A percentile compares a stretch with the other conserved stretches of the same genome.
Evolutionary conservation across 2,888 invertebrate genomes (phyloP).

Genomic region (Deilephila elpenor): DNA sequence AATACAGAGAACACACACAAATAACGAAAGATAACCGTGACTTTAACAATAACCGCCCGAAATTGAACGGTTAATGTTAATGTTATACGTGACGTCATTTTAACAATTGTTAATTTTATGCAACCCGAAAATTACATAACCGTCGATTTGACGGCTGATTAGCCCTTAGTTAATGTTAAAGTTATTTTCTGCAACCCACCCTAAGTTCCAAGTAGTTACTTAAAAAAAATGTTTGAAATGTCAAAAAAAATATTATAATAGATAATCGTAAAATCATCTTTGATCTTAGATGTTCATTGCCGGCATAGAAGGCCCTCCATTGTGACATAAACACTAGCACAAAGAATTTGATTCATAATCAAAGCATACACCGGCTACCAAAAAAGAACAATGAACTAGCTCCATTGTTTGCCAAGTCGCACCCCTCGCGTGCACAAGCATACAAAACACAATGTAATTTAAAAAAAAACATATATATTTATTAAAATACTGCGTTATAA

Average conservation of each 20-base stretch:
- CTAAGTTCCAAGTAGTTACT: too few species aligned
- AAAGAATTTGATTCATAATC: conserved; percentile 21
- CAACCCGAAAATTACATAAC: too few species aligned
- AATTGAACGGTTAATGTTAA: too few species aligned
- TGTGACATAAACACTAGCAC: neutral
- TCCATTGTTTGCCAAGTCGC: conserved; percentile 58
- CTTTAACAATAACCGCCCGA: too few species aligned
- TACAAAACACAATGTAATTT: conserved; percentile 42
- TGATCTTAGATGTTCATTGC: neutral
- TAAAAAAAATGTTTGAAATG: too few species aligned
- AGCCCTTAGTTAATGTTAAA: too few species aligned
- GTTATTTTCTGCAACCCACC: too few species aligned
- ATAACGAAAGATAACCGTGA: too few species aligned
- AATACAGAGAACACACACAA: too few species aligned
- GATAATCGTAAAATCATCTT: neutral
- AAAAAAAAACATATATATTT: conserved; percentile 70
- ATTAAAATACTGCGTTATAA: conserved; percentile 78
- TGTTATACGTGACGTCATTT: too few species aligned
- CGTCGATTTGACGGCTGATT: too few species aligned
- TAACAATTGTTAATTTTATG: too few species aligned
- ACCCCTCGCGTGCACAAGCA: conserved; percentile 50
- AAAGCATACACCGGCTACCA: conserved; percentile 15
- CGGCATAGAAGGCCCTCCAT: neutral
- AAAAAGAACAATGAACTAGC: conserved; percentile 45
- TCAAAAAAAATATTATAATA: neutral